These are phyloP conservation scores for Drymodes brunneopygia DNA, from an alignment of 2,113 vertebrate species.

Conservation along the genomic window DNA sequence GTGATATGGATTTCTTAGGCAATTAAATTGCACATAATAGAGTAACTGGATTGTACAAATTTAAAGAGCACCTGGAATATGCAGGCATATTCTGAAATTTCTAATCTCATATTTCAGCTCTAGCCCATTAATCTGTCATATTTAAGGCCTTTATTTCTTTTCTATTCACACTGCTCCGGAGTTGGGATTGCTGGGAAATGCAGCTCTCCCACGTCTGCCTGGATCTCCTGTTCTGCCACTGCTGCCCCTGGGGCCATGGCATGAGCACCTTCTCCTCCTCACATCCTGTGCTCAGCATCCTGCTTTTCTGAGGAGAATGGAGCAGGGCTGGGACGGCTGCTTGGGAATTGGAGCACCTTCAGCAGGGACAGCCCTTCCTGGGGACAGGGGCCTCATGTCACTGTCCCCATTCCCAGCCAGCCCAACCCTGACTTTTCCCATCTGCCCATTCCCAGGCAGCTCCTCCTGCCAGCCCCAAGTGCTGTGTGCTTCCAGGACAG, in stretches of 20 bases:
- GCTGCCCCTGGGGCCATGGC: neutral
- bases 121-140: constrained; percentile 23
- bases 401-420: neutral
- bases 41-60: neutral
- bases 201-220: rapidly evolving
- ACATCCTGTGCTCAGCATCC: neutral
- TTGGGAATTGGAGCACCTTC: neutral
- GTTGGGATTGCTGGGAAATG: neutral
- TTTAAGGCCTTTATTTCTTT: constrained; percentile 1
- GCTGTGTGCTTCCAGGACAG: neutral
- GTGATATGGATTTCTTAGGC: constrained; percentile 21
- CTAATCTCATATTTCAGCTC: constrained; percentile 38
- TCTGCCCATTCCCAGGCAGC: neutral
- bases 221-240: no score
- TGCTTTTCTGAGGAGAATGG: neutral
- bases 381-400: neutral
- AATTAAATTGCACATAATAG: constrained; percentile 50
- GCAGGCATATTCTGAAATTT: constrained; percentile 24
- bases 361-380: neutral
- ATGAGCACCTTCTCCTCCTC: neutral
- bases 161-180: neutral
- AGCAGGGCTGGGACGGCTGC: neutral
- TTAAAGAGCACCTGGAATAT: constrained; percentile 42
- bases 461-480: neutral
- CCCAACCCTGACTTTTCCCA: neutral